Conservation (phyloP, 2,797 vertebrate species). For the Tragelaphus oryx region DNA sequence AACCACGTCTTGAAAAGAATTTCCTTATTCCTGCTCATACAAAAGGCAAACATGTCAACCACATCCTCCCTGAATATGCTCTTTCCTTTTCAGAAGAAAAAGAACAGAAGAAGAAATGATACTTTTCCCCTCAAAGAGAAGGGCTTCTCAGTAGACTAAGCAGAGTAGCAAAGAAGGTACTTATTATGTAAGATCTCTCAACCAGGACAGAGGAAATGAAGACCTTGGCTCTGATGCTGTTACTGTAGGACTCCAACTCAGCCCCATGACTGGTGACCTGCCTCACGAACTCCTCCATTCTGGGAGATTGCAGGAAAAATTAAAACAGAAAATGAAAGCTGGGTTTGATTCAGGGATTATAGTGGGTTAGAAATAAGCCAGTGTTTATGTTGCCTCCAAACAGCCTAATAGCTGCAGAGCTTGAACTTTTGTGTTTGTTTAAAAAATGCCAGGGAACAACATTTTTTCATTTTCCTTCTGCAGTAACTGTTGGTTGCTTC, state of each 20-base stretch:
- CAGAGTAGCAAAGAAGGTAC: not conserved
- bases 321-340: constrained; percentile 60
- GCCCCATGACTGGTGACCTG: not conserved
- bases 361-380: constrained; percentile 68
- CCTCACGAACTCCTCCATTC: not conserved
- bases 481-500: constrained; percentile 77
- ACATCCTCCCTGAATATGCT: not conserved
- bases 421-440: constrained; percentile 79
- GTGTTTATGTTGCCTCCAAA: constrained; percentile 74
- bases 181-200: not conserved
- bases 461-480: constrained; percentile 72
- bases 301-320: constrained; percentile 5
- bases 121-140: not conserved
- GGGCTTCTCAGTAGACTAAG: not conserved
- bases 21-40: not conserved
- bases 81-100: not conserved
- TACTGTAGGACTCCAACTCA: not conserved
- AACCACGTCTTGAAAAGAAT: not conserved
- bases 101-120: not conserved
- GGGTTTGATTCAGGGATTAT: constrained; percentile 69
- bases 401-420: constrained; percentile 60
- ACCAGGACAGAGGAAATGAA: not conserved
- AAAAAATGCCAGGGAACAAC: constrained; percentile 70
- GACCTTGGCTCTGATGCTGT: not conserved
- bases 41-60: constrained; percentile 13